These are phyloP conservation scores for Coregonus ussuriensis DNA, from an alignment of 2,797 vertebrate species.

Conservation along the genomic window DNA sequence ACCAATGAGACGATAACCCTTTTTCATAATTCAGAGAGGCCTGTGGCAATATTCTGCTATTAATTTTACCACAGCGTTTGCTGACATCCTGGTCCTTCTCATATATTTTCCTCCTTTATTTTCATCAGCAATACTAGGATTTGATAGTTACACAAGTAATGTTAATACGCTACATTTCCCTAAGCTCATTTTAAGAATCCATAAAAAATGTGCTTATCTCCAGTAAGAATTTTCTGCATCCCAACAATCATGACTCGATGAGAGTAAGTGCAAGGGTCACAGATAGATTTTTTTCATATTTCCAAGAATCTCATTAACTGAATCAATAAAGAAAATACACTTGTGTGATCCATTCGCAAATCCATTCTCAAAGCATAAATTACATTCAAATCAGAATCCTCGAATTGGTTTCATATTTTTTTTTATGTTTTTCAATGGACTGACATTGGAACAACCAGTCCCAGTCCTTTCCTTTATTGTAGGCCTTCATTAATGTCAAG, in stretches of 20 bases:
- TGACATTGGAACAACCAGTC: neutral
- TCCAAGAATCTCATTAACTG: neutral
- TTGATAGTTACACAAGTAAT: constrained; percentile 40
- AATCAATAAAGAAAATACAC: neutral
- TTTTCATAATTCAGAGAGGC: constrained; percentile 53
- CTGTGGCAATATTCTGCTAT: constrained; percentile 37
- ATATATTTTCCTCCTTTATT: constrained; percentile 33
- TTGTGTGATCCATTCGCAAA: neutral
- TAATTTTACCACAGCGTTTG: constrained; percentile 29
- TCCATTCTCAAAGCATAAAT: no score
- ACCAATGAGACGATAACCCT: constrained; percentile 50
- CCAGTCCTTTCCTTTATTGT: neutral
- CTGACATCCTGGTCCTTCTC: constrained; percentile 24
- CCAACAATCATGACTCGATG: constrained; percentile 22
- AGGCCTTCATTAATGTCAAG: constrained; percentile 12
- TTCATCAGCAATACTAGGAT: constrained; percentile 48
- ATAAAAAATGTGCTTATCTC: constrained; percentile 48
- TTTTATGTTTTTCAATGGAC: neutral
- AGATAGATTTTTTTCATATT: constrained; percentile 29
- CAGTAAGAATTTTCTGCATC: constrained; percentile 4
- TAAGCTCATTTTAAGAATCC: constrained; percentile 48
- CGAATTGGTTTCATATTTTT: neutral
- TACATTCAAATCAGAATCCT: no score
- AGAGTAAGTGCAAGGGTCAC: constrained; percentile 28
- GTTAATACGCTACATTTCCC: constrained; percentile 37